These are phyloP conservation scores for Aspiorhynchus laticeps DNA, from an alignment of 2,113 vertebrate species.

Conservation along the genomic window DNA sequence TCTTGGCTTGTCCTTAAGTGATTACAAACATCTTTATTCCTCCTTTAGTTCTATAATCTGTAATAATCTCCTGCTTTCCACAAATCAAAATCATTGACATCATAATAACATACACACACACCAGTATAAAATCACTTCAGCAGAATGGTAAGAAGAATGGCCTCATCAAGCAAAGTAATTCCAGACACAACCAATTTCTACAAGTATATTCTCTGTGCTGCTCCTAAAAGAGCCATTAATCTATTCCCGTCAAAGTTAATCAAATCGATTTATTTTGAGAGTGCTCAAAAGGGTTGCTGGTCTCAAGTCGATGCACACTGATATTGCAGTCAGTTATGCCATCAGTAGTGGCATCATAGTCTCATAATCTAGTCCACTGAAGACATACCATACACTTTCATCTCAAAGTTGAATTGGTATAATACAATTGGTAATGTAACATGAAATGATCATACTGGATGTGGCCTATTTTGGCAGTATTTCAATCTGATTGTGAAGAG, in stretches of 20 bases:
- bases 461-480: neutral
- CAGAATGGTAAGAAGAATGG: neutral
- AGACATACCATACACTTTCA: neutral
- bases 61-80: neutral
- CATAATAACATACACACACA: neutral
- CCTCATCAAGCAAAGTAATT: conserved; percentile 16
- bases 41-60: neutral
- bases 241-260: conserved; percentile 26
- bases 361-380: neutral
- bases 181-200: conserved; percentile 29
- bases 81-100: conserved; percentile 7
- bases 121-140: neutral
- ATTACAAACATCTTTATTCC: neutral
- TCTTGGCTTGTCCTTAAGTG: neutral
- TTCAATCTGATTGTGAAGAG: neutral
- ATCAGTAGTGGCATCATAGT: neutral
- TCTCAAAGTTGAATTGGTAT: neutral
- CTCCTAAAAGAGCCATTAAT: conserved; percentile 29
- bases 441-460: neutral
- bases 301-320: neutral
- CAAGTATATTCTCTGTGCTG: conserved; percentile 22
- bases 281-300: conserved; percentile 18
- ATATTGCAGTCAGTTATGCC: neutral
- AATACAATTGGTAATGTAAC: neutral
- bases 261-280: conserved; percentile 20